Conservation (phyloP, 2,888 invertebrate genomes). For the Yponomeuta malinellus region DNA sequence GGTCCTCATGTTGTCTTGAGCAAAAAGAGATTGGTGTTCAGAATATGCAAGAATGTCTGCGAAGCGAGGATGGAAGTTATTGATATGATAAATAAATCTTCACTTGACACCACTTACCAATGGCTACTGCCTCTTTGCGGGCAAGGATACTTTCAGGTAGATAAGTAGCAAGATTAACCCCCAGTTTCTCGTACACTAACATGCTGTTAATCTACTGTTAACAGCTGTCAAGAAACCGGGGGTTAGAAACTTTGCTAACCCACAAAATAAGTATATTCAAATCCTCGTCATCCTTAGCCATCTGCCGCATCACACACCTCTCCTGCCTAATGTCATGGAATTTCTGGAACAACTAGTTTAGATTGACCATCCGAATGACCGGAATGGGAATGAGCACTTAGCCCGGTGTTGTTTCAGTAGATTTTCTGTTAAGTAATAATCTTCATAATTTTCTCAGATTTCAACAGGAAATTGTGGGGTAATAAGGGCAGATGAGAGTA, state of each 20-base stretch:
- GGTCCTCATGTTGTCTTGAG: constrained; percentile 53
- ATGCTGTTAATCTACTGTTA: too few relatives aligned
- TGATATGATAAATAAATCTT: constrained; percentile 51
- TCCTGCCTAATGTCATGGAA: too few relatives aligned
- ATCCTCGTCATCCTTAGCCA: too few relatives aligned
- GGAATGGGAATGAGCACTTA: too few relatives aligned
- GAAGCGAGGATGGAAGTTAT: constrained; percentile 49
- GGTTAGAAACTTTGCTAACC: background rate
- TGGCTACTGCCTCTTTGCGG: constrained; percentile 58
- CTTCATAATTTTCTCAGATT: constrained; percentile 35
- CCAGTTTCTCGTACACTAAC: too few relatives aligned
- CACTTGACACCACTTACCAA: constrained; percentile 61
- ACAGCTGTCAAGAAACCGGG: too few relatives aligned
- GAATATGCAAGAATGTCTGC: constrained; percentile 48
- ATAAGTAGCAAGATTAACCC: constrained; percentile 29
- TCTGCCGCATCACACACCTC: too few relatives aligned
- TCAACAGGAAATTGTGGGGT: constrained; percentile 64
- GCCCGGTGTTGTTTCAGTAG: too few relatives aligned
- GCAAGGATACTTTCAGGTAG: constrained; percentile 64
- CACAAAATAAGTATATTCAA: background rate
- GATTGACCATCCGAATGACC: too few relatives aligned
- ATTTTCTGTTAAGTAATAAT: too few relatives aligned
- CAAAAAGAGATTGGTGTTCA: constrained; percentile 45
- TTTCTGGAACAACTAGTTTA: too few relatives aligned
- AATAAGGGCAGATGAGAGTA: constrained; percentile 56